phyloP scores from a whole-genome alignment of 2,888 invertebrate species.

The Nemoura dubitans region DNA sequence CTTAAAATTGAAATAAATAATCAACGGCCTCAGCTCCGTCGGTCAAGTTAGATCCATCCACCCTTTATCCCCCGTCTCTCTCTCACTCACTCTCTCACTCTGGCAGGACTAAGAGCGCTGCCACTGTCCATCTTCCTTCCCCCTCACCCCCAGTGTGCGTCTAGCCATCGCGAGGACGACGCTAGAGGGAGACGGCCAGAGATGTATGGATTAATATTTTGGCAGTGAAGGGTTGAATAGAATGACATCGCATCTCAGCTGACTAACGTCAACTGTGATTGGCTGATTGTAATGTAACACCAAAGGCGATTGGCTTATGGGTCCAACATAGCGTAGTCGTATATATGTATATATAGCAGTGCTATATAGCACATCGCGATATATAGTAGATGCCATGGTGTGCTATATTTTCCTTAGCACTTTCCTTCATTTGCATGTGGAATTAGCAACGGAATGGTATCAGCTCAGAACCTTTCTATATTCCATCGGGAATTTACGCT shows the following conservation, averaged over 20 bases:
- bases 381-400: slow-evolving; percentile 42
- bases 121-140: neutral
- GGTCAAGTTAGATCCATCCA: slow-evolving; percentile 12
- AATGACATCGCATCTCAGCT: slow-evolving; percentile 38
- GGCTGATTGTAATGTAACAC: slow-evolving; percentile 49
- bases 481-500: slow-evolving; percentile 41
- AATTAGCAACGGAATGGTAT: slow-evolving; percentile 51
- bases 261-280: slow-evolving; percentile 47
- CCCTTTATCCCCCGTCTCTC: too few species aligned
- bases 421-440: slow-evolving; percentile 52
- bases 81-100: slow-evolving; percentile 8
- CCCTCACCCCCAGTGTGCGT: slow-evolving; percentile 29
- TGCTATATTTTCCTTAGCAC: slow-evolving; percentile 51
- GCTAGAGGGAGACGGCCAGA: slow-evolving; percentile 42
- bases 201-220: slow-evolving; percentile 52
- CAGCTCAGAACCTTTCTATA: slow-evolving; percentile 41
- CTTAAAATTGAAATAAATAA: slow-evolving; percentile 12
- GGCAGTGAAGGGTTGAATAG: slow-evolving; percentile 50
- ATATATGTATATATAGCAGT: neutral
- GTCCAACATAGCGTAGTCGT: neutral
- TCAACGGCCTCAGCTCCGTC: neutral
- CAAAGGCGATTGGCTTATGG: slow-evolving; percentile 50
- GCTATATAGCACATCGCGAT: neutral
- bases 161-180: slow-evolving; percentile 15
- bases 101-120: neutral